Percentiles rank a stretch among this genome's conserved stretches.
Evolutionary conservation across 2,797 vertebrate species (phyloP).

Genomic region (Danio jaintianensis): DNA sequence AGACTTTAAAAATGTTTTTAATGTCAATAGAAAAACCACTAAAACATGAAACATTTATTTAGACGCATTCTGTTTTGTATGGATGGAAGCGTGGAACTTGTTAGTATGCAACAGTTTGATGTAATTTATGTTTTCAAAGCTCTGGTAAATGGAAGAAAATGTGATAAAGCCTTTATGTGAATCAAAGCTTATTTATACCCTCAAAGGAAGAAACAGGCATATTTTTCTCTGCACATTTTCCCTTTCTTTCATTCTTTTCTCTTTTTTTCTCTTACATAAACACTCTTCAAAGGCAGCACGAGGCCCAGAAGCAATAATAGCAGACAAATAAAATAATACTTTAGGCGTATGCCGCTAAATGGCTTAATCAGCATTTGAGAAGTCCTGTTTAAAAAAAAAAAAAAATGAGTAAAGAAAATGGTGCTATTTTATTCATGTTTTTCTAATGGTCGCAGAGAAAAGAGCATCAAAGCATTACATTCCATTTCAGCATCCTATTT

Average conservation of each 20-base stretch:
- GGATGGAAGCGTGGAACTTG: slow-evolving; percentile 22
- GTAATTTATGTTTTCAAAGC: slow-evolving; percentile 49
- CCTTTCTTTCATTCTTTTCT: slow-evolving; percentile 31
- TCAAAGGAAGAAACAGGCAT: slow-evolving; percentile 45
- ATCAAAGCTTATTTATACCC: slow-evolving; percentile 51
- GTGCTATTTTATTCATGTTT: slow-evolving; percentile 13
- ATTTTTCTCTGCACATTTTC: slow-evolving; percentile 42
- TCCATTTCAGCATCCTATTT: background rate
- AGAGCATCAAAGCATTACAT: background rate
- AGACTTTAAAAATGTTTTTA: background rate
- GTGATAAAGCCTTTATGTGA: slow-evolving; percentile 51
- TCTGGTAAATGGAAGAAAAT: slow-evolving; percentile 43
- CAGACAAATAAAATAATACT: slow-evolving; percentile 49
- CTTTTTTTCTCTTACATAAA: slow-evolving; percentile 44
- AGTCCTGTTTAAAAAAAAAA: slow-evolving; percentile 14
- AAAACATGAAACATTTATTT: slow-evolving; percentile 17
- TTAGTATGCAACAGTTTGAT: slow-evolving; percentile 38
- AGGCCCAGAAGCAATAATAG: slow-evolving; percentile 43
- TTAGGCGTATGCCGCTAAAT: slow-evolving; percentile 23
- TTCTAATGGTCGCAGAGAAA: slow-evolving; percentile 1
- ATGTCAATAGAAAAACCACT: background rate
- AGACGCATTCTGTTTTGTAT: slow-evolving; percentile 19
- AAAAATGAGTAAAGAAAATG: slow-evolving; percentile 6
- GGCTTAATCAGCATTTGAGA: slow-evolving; percentile 43
- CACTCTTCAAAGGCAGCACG: slow-evolving; percentile 48